Percentiles rank a stretch among this genome's conserved stretches.
Conservation (phyloP, 1,140 invertebrate genomes). For the Drosophila repletoides region DNA sequence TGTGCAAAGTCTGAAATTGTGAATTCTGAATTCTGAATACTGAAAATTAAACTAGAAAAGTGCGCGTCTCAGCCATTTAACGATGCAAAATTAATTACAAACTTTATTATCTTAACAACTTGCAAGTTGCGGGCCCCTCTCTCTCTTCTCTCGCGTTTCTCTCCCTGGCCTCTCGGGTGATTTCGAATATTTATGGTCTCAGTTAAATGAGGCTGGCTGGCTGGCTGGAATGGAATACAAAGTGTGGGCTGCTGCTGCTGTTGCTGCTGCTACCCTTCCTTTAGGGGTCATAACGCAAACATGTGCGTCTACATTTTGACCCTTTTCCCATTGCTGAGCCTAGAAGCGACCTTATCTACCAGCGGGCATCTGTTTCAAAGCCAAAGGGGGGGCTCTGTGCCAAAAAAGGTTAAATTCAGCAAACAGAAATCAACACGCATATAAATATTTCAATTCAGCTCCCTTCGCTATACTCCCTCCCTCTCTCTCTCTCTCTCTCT, state of each 20-base stretch:
- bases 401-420: conserved; percentile 73
- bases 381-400: conserved; percentile 9
- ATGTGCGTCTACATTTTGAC: conserved; percentile 57
- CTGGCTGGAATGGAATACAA: conserved; percentile 43
- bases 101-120: conserved; percentile 79
- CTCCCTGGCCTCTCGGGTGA: conserved; percentile 64
- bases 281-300: conserved; percentile 25
- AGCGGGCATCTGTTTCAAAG: conserved; percentile 51
- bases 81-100: conserved; percentile 80
- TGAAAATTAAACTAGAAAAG: conserved; percentile 31
- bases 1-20: too few species aligned
- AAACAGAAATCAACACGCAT: conserved; percentile 80
- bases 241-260: not conserved
- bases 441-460: conserved; percentile 68
- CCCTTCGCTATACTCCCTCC: conserved; percentile 14
- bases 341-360: conserved; percentile 55
- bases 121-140: conserved; percentile 40
- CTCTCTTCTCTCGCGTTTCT: too few species aligned
- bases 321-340: conserved; percentile 46
- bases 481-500: too few species aligned
- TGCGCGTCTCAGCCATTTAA: conserved; percentile 44
- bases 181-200: conserved; percentile 75
- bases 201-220: conserved; percentile 73
- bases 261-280: too few species aligned
- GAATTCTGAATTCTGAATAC: too few species aligned